Evolutionary conservation across 2,888 invertebrate genomes (phyloP).

Genomic region (Aromia moschata): DNA sequence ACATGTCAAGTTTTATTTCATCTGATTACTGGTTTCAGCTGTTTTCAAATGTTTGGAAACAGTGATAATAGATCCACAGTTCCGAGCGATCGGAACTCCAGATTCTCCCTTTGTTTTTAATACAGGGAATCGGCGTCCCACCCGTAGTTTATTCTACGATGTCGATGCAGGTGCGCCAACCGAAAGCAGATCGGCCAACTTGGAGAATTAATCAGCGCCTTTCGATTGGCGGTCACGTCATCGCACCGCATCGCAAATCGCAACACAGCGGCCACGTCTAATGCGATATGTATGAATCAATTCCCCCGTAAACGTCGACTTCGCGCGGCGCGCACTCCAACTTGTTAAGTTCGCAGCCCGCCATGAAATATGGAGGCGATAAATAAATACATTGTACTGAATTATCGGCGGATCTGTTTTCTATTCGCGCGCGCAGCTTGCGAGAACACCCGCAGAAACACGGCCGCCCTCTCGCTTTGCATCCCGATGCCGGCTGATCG

Average conservation of each 20-base stretch:
- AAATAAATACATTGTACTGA: slow-evolving; percentile 58
- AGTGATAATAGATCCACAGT: too few relatives aligned
- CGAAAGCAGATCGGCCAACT: too few relatives aligned
- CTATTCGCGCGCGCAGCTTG: slow-evolving; percentile 47
- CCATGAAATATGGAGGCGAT: slow-evolving; percentile 54
- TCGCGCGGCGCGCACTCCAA: slow-evolving; percentile 21
- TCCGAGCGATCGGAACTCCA: too few relatives aligned
- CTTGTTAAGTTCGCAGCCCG: slow-evolving; percentile 22
- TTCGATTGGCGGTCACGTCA: too few relatives aligned
- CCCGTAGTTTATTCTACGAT: too few relatives aligned
- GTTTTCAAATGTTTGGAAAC: too few relatives aligned
- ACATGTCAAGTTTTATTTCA: too few relatives aligned
- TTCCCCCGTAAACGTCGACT: slow-evolving; percentile 23
- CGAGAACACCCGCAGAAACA: slow-evolving; percentile 43
- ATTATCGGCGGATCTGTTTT: slow-evolving; percentile 57
- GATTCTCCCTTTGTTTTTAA: too few relatives aligned
- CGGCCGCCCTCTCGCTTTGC: slow-evolving; percentile 52
- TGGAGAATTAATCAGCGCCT: too few relatives aligned
- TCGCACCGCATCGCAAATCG: not conserved
- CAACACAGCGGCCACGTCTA: slow-evolving; percentile 11
- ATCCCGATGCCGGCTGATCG: slow-evolving; percentile 53
- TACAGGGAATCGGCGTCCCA: too few relatives aligned
- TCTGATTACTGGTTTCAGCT: too few relatives aligned
- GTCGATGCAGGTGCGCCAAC: too few relatives aligned
- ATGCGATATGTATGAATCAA: slow-evolving; percentile 23